Conservation (phyloP, 2,797 vertebrate species). For the Arnoldichthys spilopterus region DNA sequence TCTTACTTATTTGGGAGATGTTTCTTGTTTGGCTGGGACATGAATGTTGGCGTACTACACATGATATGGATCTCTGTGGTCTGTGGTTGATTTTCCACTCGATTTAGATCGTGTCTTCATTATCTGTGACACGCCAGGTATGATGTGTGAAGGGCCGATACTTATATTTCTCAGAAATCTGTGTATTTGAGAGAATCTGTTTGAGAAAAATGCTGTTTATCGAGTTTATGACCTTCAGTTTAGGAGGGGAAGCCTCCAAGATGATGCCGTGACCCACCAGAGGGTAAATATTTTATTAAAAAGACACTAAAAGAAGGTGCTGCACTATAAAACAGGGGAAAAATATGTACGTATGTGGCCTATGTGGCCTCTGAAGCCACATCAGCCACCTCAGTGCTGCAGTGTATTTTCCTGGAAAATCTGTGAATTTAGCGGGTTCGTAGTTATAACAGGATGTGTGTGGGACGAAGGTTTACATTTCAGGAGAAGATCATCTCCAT, state of each 20-base stretch:
- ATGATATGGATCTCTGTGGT: constrained; percentile 3
- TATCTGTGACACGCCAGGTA: too few relatives aligned
- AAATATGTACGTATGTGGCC: too few relatives aligned
- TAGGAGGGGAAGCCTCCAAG: not conserved
- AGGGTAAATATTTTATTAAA: not conserved
- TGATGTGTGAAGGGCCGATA: too few relatives aligned
- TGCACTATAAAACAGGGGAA: not conserved
- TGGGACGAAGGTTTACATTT: constrained; percentile 41
- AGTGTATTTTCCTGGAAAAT: constrained; percentile 29
- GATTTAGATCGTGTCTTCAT: too few relatives aligned
- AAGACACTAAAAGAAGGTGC: not conserved
- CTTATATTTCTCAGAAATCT: too few relatives aligned
- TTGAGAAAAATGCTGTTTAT: not conserved
- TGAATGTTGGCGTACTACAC: not conserved
- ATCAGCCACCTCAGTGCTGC: not conserved
- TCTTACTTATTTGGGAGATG: constrained; percentile 3
- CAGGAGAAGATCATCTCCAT: constrained; percentile 5
- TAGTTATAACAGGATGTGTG: constrained; percentile 42
- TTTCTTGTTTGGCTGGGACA: not conserved
- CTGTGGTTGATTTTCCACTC: not conserved
- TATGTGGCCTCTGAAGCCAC: not conserved
- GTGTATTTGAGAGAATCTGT: too few relatives aligned
- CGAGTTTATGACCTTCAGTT: not conserved
- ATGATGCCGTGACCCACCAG: not conserved
- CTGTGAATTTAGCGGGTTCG: not conserved